These are phyloP conservation scores for Xylota segnis DNA, from an alignment of 2,888 invertebrate genomes.

Conservation along the genomic window DNA sequence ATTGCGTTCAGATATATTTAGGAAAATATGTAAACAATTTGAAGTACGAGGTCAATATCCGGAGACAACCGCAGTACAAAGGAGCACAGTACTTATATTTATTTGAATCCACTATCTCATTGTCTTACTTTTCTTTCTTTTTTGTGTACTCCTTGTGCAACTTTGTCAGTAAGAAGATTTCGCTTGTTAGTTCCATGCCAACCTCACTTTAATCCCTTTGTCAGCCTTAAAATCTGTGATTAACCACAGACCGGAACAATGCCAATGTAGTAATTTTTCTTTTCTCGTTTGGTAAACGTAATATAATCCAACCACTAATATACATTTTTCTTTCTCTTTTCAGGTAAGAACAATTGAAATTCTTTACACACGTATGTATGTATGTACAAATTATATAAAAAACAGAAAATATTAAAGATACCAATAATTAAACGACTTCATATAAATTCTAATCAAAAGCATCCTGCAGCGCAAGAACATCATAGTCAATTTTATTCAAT, in stretches of 20 bases:
- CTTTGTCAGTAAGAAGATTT: neutral
- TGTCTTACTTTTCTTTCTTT: too few relatives aligned
- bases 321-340: conserved; percentile 21
- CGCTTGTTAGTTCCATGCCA: too few relatives aligned
- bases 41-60: too few relatives aligned
- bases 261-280: too few relatives aligned
- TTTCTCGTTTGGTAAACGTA: too few relatives aligned
- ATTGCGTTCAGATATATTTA: too few relatives aligned
- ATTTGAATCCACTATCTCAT: too few relatives aligned
- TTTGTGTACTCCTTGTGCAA: too few relatives aligned
- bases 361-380: neutral
- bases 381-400: neutral
- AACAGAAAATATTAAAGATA: neutral
- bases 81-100: too few relatives aligned
- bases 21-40: too few relatives aligned
- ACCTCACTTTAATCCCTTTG: too few relatives aligned
- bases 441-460: conserved; percentile 11
- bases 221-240: neutral
- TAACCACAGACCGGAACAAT: neutral
- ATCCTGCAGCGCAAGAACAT: neutral
- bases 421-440: neutral
- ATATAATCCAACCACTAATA: neutral
- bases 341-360: conserved; percentile 41
- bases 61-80: too few relatives aligned
- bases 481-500: conserved; percentile 40